These are phyloP conservation scores for Gobiocypris rarus DNA, from an alignment of 2,113 vertebrate genomes.

Conservation along the genomic window DNA sequence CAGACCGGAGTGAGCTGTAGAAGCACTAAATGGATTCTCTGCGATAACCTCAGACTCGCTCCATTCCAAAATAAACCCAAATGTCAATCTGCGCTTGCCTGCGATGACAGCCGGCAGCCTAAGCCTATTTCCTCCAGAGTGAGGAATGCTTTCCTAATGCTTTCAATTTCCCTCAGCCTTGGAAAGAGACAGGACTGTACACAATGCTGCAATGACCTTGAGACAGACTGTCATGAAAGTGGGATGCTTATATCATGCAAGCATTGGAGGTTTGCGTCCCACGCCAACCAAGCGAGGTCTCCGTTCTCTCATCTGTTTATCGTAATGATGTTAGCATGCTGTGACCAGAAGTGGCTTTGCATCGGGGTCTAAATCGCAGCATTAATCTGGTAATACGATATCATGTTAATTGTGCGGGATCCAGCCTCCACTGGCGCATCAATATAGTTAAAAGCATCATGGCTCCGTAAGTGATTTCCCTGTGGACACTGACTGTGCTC, in stretches of 20 bases:
- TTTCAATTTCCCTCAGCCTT: conserved; percentile 39
- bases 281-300: too few species aligned
- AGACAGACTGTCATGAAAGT: conserved; percentile 2
- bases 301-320: neutral
- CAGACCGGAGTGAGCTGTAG: conserved; percentile 30
- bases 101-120: conserved; percentile 46
- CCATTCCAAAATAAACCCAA: conserved; percentile 54
- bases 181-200: conserved; percentile 38
- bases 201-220: conserved; percentile 44
- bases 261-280: neutral
- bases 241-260: conserved; percentile 29
- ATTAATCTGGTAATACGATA: conserved; percentile 27
- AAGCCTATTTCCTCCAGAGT: conserved; percentile 50
- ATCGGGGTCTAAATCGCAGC: neutral
- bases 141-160: conserved; percentile 52
- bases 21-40: conserved; percentile 50
- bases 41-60: conserved; percentile 48
- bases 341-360: neutral
- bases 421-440: conserved; percentile 21
- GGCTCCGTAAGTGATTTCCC: conserved; percentile 19
- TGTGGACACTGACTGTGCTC: neutral
- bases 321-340: neutral
- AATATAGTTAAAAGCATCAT: conserved; percentile 30
- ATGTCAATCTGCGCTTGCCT: conserved; percentile 51
- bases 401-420: conserved; percentile 8